phyloP scores from a whole-genome alignment of 2,113 vertebrate species.

The Cavia porcellus region DNA sequence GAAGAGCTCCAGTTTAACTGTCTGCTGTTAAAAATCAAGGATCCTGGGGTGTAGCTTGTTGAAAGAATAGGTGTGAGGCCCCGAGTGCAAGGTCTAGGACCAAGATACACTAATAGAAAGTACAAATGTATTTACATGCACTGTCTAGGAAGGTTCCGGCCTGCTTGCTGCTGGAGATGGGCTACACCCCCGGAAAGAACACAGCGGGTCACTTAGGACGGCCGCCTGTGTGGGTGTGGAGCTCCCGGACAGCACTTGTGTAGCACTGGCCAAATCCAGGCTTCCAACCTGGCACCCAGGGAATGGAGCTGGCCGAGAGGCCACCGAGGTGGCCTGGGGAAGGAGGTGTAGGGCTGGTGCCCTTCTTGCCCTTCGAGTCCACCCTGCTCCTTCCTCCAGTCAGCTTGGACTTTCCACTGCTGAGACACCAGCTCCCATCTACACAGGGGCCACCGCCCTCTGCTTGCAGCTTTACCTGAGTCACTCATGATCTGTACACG shows the following conservation, averaged over 20 bases:
- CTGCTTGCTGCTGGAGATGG: neutral
- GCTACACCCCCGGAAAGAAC: neutral
- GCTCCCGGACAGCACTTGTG: neutral
- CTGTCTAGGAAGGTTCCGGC: neutral
- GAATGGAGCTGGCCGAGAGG: neutral
- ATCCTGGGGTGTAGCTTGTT: neutral
- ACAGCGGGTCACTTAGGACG: neutral
- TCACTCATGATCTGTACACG: conserved; percentile 69
- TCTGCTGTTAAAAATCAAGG: neutral
- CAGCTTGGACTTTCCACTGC: neutral
- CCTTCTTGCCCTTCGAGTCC: neutral
- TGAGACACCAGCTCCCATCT: neutral
- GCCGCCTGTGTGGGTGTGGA: neutral
- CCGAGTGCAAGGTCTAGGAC: neutral
- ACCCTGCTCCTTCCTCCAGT: neutral
- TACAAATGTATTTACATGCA: neutral
- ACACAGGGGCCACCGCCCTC: neutral
- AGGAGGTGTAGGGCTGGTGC: neutral
- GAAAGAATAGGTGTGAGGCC: neutral
- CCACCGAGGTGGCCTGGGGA: neutral
- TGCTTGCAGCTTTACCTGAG: conserved; percentile 1
- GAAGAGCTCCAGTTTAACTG: neutral
- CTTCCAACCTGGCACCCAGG: neutral
- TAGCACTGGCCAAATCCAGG: neutral
- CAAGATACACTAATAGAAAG: neutral